Evolutionary conservation across 2,797 vertebrate species (phyloP).

Genomic region (Crenuchus spilurus): DNA sequence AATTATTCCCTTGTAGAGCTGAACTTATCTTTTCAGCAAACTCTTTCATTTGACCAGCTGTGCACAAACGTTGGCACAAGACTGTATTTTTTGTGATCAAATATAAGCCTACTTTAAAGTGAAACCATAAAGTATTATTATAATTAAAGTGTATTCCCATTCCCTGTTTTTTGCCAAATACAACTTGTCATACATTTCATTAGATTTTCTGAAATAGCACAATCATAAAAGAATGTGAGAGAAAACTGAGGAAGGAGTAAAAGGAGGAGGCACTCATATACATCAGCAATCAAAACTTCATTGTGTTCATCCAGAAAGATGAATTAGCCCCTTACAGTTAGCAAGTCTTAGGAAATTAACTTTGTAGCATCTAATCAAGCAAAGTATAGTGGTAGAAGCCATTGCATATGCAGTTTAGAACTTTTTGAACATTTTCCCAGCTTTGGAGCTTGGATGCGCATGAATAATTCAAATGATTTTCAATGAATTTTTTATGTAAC

Average conservation of each 20-base stretch:
- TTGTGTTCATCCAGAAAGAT: neutral
- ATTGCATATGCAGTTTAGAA: neutral
- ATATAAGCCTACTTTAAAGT: neutral
- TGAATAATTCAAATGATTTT: conserved; percentile 17
- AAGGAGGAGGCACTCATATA: neutral
- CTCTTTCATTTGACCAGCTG: no score
- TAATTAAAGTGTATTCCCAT: neutral
- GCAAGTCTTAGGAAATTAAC: neutral
- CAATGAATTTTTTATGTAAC: neutral
- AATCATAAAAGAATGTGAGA: neutral
- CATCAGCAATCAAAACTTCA: conserved; percentile 21
- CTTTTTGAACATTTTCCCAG: no score
- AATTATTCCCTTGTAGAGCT: no score
- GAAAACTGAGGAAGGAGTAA: neutral
- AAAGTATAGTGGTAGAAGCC: neutral
- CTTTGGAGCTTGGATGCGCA: neutral
- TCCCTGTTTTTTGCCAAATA: neutral
- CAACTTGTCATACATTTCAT: neutral
- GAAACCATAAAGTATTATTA: neutral
- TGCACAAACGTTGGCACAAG: no score
- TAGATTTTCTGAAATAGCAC: neutral
- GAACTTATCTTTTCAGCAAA: no score
- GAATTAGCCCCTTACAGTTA: conserved; percentile 2
- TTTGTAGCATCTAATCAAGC: neutral
- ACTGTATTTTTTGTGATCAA: conserved; percentile 3